These are phyloP conservation scores for Onchidella celtica DNA, from an alignment of 2,888 invertebrate genomes.

Conservation along the genomic window DNA sequence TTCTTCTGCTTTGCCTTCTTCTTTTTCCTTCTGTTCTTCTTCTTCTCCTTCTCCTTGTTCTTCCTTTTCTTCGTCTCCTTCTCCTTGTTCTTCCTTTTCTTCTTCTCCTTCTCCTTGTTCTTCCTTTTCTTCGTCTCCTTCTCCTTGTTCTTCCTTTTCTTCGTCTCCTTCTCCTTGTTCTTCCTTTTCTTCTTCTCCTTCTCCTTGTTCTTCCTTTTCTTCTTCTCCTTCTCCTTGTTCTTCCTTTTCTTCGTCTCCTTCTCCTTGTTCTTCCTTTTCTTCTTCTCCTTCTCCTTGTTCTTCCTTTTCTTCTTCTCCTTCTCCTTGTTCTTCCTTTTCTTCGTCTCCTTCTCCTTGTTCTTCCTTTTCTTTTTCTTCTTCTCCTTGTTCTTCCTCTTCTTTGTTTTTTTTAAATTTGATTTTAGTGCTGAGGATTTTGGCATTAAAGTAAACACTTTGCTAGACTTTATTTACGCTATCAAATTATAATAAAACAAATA, in stretches of 20 bases:
- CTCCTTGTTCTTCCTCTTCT: not conserved
- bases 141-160: no score
- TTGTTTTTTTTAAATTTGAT: not conserved
- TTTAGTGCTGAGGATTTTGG: not conserved
- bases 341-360: no score
- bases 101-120: not conserved
- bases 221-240: not conserved
- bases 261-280: no score
- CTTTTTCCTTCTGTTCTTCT: no score
- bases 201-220: not conserved
- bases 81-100: not conserved
- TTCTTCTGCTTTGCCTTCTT: not conserved
- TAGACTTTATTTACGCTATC: no score
- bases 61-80: no score
- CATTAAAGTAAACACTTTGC: not conserved
- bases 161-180: no score
- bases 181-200: not conserved
- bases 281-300: conserved; percentile 3
- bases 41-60: no score
- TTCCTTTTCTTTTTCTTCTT: not conserved
- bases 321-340: not conserved
- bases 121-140: no score
- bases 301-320: not conserved
- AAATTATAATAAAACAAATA: no score
- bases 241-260: no score